Percentiles rank a stretch among this genome's conserved stretches.
phyloP scores from a whole-genome alignment of 2,797 vertebrate species.

The Malacoraja senta region DNA sequence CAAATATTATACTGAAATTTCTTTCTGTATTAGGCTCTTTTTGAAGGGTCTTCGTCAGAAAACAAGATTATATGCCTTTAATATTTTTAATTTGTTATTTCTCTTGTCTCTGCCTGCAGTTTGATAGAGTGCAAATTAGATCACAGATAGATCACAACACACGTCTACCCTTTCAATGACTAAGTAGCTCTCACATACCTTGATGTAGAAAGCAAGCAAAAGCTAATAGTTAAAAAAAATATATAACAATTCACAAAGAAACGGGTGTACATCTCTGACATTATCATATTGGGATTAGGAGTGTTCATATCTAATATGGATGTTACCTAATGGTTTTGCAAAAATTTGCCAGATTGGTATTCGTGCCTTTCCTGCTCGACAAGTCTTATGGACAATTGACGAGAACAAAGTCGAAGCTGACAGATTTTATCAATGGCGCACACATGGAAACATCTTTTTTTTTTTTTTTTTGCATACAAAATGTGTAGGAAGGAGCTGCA shows the following conservation, averaged over 20 bases:
- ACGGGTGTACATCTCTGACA: not conserved
- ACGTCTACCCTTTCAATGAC: not conserved
- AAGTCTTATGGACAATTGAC: not conserved
- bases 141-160: not conserved
- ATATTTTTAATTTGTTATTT: not conserved
- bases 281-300: not conserved
- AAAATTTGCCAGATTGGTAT: not conserved
- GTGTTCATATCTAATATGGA: not conserved
- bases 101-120: not conserved
- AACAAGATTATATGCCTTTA: not conserved
- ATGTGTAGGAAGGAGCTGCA: no score
- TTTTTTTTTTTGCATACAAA: no score
- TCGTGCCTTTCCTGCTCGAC: not conserved
- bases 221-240: not conserved
- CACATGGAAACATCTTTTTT: not conserved
- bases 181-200: not conserved
- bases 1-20: not conserved
- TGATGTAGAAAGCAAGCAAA: not conserved
- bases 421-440: not conserved
- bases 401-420: not conserved
- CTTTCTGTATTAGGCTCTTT: not conserved
- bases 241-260: not conserved
- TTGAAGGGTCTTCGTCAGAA: not conserved
- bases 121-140: not conserved
- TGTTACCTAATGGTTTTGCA: not conserved